phyloP scores from a whole-genome alignment of 1,140 invertebrate genomes.

The Hermatobates lingyangjiaoensis region DNA sequence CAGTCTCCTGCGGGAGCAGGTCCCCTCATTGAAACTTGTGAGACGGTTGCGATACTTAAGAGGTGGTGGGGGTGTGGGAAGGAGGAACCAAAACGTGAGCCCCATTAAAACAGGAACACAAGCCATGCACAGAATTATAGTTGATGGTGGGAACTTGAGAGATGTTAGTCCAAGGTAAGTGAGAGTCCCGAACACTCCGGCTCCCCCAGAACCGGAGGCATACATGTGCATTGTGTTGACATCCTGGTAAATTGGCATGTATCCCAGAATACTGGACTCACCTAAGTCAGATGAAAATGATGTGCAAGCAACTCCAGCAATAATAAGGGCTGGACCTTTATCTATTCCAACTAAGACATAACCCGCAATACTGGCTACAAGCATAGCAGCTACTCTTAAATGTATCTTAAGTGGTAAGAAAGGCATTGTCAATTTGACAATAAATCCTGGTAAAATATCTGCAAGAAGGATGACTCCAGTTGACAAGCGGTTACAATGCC shows the following conservation, averaged over 20 bases:
- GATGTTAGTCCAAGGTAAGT: conserved; percentile 47
- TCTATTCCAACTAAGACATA: conserved; percentile 43
- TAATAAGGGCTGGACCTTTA: conserved; percentile 33
- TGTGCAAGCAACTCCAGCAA: conserved; percentile 53
- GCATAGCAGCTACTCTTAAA: conserved; percentile 35
- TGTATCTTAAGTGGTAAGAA: conserved; percentile 49
- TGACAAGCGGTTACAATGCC: conserved; percentile 47
- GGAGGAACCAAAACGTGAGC: conserved; percentile 24
- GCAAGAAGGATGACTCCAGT: conserved; percentile 67
- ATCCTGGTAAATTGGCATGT: conserved; percentile 45
- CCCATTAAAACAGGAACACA: conserved; percentile 47
- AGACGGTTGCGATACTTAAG: background rate
- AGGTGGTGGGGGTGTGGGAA: background rate
- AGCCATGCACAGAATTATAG: conserved; percentile 51
- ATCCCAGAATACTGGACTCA: conserved; percentile 58
- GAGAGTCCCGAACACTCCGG: conserved; percentile 58
- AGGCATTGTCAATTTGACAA: conserved; percentile 53
- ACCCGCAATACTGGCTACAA: conserved; percentile 36
- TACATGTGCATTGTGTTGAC: conserved; percentile 58
- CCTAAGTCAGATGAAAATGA: conserved; percentile 59
- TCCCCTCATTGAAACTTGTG: background rate
- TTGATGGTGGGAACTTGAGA: conserved; percentile 35
- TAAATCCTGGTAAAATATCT: conserved; percentile 55
- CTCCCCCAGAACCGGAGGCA: conserved; percentile 71
- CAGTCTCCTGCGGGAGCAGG: conserved; percentile 27